Percentiles rank a stretch among this genome's conserved stretches.
Evolutionary conservation across 2,797 vertebrate genomes (phyloP).

Genomic region (Lagorchestes hirsutus): DNA sequence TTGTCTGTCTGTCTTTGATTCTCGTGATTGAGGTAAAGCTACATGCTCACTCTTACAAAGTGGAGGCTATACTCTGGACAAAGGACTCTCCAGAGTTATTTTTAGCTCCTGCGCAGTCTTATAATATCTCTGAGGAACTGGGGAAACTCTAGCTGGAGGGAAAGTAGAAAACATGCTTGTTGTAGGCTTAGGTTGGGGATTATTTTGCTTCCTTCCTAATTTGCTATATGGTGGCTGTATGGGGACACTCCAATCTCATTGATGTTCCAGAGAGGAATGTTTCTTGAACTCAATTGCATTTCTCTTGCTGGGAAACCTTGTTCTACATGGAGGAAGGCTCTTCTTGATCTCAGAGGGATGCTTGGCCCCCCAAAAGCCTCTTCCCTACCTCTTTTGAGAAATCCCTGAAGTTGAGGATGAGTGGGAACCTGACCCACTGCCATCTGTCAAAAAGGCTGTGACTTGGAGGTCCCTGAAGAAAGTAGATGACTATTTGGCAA

Average conservation of each 20-base stretch:
- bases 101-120: slow-evolving; percentile 41
- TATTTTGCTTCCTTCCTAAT: slow-evolving; percentile 25
- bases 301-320: not conserved
- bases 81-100: slow-evolving; percentile 45
- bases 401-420: slow-evolving; percentile 11
- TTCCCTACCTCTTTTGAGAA: slow-evolving; percentile 14
- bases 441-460: not conserved
- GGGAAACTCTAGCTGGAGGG: not conserved
- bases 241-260: slow-evolving; percentile 1
- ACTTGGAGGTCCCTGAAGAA: slow-evolving; percentile 3
- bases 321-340: slow-evolving; percentile 16
- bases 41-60: slow-evolving; percentile 32
- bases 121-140: slow-evolving; percentile 25
- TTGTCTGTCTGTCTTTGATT: slow-evolving; percentile 34
- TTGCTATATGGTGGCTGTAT: not conserved
- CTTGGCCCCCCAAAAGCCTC: not conserved
- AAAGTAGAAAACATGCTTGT: slow-evolving; percentile 17
- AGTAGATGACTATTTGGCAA: slow-evolving; percentile 11
- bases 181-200: not conserved
- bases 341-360: not conserved
- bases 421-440: slow-evolving; percentile 34
- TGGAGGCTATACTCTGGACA: slow-evolving; percentile 26
- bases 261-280: not conserved
- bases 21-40: slow-evolving; percentile 31
- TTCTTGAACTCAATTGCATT: not conserved